Evolutionary conservation across 2,797 vertebrate species (phyloP).

Genomic region (Anisognathus igniventris): DNA sequence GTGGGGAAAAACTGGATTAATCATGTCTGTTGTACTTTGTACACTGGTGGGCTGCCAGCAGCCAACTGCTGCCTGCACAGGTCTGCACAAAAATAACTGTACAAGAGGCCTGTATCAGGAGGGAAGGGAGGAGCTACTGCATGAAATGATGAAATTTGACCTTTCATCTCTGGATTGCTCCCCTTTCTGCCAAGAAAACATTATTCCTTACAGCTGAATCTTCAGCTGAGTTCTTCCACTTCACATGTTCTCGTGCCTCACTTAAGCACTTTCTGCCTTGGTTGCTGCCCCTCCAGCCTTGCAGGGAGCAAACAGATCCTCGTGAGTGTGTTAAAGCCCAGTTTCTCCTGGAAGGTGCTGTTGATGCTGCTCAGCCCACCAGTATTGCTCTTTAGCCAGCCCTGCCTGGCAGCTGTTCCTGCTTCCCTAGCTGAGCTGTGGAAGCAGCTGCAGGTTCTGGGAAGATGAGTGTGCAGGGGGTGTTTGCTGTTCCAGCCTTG

Average conservation of each 20-base stretch:
- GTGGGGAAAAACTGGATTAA: constrained; percentile 39
- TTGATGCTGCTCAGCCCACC: constrained; percentile 30
- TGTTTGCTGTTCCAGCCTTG: constrained; percentile 3
- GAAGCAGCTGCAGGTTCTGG: constrained; percentile 9
- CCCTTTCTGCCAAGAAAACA: background rate
- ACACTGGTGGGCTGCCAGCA: constrained; percentile 48
- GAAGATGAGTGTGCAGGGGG: background rate
- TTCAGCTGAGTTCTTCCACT: background rate
- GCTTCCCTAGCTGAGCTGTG: background rate
- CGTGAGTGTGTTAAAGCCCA: background rate
- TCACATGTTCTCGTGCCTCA: background rate
- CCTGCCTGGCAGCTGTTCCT: background rate
- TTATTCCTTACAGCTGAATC: background rate
- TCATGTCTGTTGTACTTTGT: constrained; percentile 4
- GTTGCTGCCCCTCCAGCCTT: background rate
- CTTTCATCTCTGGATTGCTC: background rate
- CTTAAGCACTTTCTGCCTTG: background rate
- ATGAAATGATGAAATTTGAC: background rate
- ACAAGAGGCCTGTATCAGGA: background rate
- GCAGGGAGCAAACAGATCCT: background rate
- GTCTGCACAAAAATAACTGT: background rate
- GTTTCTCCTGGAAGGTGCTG: background rate
- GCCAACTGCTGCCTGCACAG: background rate
- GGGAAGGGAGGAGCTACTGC: constrained; percentile 3
- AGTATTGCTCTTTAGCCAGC: background rate